Percentiles rank a stretch among this genome's conserved stretches.
Evolutionary conservation across 2,888 invertebrate genomes (phyloP).

Genomic region (Itoplectis maculator): DNA sequence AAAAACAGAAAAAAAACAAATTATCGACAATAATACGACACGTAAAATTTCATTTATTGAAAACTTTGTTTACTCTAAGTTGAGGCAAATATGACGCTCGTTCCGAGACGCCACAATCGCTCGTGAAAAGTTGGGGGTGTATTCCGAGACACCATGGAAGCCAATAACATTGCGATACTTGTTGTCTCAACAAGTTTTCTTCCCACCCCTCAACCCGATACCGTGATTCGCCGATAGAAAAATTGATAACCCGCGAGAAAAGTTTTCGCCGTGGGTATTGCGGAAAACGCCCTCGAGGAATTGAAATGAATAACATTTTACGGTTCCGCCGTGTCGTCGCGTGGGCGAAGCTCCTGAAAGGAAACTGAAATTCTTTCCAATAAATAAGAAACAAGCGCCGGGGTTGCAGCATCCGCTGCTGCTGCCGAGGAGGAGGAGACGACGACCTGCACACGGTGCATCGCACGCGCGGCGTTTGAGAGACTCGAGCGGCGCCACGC

Average conservation of each 20-base stretch:
- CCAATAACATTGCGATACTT: too few species aligned
- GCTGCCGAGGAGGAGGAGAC: not conserved
- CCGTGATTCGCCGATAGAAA: conserved; percentile 14
- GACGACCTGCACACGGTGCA: too few species aligned
- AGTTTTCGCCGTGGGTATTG: not conserved
- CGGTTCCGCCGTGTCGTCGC: not conserved
- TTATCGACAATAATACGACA: too few species aligned
- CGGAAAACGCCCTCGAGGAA: not conserved
- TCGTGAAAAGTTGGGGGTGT: not conserved
- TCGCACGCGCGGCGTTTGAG: not conserved
- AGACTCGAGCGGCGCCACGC: not conserved
- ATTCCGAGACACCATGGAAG: not conserved
- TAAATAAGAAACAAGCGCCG: not conserved
- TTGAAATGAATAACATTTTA: conserved; percentile 17
- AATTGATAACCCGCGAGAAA: conserved; percentile 3
- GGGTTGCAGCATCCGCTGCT: not conserved
- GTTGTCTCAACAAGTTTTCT: not conserved
- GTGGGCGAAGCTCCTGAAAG: not conserved
- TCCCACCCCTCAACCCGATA: too few species aligned
- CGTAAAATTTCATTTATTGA: too few species aligned
- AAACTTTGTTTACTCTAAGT: too few species aligned
- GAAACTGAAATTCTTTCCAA: conserved; percentile 23
- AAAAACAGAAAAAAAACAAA: too few species aligned
- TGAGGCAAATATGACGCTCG: too few species aligned
- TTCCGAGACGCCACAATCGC: too few species aligned